These are phyloP conservation scores for Esox masquinongy DNA, from an alignment of 2,797 vertebrate genomes.

Conservation along the genomic window DNA sequence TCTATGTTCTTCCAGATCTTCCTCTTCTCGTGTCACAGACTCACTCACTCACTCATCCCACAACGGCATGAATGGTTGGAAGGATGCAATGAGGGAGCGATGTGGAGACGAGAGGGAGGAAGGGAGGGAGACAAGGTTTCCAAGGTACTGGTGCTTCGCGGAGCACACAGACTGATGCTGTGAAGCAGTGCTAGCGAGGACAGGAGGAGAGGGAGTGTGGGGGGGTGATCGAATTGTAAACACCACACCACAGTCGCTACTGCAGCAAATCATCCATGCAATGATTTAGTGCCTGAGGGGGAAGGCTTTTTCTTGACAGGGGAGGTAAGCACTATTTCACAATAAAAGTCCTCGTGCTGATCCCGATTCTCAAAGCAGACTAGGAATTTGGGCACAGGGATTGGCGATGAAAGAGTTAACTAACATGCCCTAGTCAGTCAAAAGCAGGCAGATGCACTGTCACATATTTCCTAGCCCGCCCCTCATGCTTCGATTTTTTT, in stretches of 20 bases:
- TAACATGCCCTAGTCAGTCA: constrained; percentile 15
- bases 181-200: constrained; percentile 59
- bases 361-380: constrained; percentile 12
- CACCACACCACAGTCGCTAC: constrained; percentile 80
- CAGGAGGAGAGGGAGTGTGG: constrained; percentile 47
- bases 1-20: constrained; percentile 52
- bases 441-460: constrained; percentile 20
- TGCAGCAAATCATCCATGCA: constrained; percentile 85
- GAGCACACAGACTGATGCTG: constrained; percentile 83
- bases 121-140: constrained; percentile 64
- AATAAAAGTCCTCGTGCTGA: constrained; percentile 55
- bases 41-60: constrained; percentile 81
- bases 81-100: constrained; percentile 41
- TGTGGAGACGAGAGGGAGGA: constrained; percentile 10
- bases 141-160: constrained; percentile 72
- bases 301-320: constrained; percentile 63
- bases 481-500: not conserved
- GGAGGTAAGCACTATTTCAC: constrained; percentile 64
- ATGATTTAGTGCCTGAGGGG: constrained; percentile 68
- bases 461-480: constrained; percentile 13
- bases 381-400: not conserved
- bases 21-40: constrained; percentile 56
- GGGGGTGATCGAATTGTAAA: constrained; percentile 77
- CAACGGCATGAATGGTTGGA: constrained; percentile 77
- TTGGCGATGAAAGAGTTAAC: constrained; percentile 35